Percentiles rank a stretch among this genome's conserved stretches.
Conservation (phyloP, 2,888 invertebrate species). For the Chorisops tibialis region DNA sequence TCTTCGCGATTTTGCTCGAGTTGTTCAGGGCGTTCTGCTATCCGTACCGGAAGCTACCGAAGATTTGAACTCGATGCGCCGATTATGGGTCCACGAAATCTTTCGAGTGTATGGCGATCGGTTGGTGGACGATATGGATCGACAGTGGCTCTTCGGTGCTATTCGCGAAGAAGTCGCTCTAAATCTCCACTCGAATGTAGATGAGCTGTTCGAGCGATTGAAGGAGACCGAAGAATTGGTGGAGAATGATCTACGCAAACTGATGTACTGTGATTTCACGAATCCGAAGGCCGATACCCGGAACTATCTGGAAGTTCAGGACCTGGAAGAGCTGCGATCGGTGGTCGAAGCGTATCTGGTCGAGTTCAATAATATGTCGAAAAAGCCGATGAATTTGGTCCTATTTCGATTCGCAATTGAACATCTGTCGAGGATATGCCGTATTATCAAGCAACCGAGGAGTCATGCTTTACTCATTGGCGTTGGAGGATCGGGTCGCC, state of each 20-base stretch:
- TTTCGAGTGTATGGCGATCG: slow-evolving; percentile 91
- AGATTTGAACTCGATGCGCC: slow-evolving; percentile 78
- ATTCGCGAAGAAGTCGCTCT: slow-evolving; percentile 60
- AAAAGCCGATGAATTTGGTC: slow-evolving; percentile 94
- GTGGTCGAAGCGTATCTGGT: slow-evolving; percentile 85
- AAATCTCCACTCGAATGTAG: slow-evolving; percentile 65
- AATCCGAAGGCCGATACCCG: slow-evolving; percentile 89
- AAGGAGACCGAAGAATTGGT: slow-evolving; percentile 57
- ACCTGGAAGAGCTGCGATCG: slow-evolving; percentile 73
- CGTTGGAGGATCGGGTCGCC: slow-evolving; percentile 89
- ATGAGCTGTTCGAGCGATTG: slow-evolving; percentile 68
- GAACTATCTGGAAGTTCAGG: slow-evolving; percentile 82
- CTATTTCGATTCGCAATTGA: slow-evolving; percentile 92
- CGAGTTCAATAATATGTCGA: slow-evolving; percentile 93
- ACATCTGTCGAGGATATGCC: slow-evolving; percentile 85
- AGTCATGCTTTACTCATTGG: slow-evolving; percentile 88
- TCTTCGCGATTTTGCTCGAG: slow-evolving; percentile 88
- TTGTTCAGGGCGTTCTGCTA: slow-evolving; percentile 85
- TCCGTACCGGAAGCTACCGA: slow-evolving; percentile 92
- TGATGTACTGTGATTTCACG: slow-evolving; percentile 92
- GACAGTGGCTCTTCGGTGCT: slow-evolving; percentile 74
- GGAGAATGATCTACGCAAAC: slow-evolving; percentile 76
- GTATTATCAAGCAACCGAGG: slow-evolving; percentile 87
- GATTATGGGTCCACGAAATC: slow-evolving; percentile 93
- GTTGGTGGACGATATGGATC: slow-evolving; percentile 77